Evolutionary conservation across 2,888 invertebrate species (phyloP).

Genomic region (Esperia sulphurella): DNA sequence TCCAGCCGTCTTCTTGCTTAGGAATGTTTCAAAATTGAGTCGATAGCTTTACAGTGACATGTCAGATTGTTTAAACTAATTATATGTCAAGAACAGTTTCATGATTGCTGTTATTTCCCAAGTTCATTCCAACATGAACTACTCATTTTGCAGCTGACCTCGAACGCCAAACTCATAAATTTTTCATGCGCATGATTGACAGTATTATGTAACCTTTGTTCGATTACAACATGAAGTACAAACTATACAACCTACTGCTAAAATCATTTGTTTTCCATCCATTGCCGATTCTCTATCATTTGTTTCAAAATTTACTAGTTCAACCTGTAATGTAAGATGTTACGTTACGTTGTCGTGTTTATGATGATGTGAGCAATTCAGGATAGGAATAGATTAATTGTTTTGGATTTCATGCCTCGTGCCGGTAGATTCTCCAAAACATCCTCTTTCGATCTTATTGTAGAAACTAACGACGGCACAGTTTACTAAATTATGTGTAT

Average conservation of each 20-base stretch:
- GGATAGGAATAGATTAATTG: conserved; percentile 37
- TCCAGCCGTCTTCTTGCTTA: too few species aligned
- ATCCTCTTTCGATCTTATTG: conserved; percentile 38
- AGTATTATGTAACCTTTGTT: conserved; percentile 22
- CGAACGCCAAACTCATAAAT: conserved; percentile 24
- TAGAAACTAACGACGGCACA: not conserved
- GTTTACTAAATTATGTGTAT: too few species aligned
- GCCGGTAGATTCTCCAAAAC: conserved; percentile 38
- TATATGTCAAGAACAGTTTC: not conserved
- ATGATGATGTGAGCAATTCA: not conserved
- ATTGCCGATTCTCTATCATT: not conserved
- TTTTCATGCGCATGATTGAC: conserved; percentile 24
- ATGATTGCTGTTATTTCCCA: not conserved
- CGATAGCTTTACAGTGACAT: not conserved
- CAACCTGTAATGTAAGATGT: not conserved
- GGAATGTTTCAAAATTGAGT: too few species aligned
- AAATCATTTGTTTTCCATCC: not conserved
- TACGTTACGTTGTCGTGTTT: not conserved
- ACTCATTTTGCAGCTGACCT: conserved; percentile 19
- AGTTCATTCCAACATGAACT: not conserved
- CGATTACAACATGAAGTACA: not conserved
- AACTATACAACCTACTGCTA: not conserved
- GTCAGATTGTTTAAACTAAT: not conserved
- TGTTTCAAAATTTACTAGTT: too few species aligned
- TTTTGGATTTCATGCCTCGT: conserved; percentile 44